Evolutionary conservation across 1,140 invertebrate genomes (phyloP).

Genomic region (Ceratina japonica): DNA sequence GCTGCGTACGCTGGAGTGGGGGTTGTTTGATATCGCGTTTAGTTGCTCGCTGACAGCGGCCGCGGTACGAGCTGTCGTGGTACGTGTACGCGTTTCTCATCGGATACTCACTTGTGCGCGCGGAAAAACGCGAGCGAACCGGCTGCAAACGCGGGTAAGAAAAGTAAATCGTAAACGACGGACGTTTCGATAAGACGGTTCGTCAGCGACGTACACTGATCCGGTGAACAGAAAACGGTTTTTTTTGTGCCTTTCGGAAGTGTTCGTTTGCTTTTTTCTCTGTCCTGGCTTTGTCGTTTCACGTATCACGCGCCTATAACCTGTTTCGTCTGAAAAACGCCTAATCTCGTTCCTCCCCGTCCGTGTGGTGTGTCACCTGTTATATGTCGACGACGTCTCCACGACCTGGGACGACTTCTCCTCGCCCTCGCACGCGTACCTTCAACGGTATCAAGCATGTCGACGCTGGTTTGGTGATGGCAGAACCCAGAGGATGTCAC

Average conservation of each 20-base stretch:
- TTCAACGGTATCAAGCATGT: conserved; percentile 64
- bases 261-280: conserved; percentile 30
- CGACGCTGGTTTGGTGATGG: conserved; percentile 76
- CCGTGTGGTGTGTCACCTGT: conserved; percentile 53
- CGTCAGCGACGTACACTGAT: conserved; percentile 9
- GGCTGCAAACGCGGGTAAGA: not conserved
- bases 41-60: conserved; percentile 79
- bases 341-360: conserved; percentile 1
- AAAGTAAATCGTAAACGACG: not conserved
- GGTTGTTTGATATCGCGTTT: conserved; percentile 74
- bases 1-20: conserved; percentile 63
- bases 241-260: conserved; percentile 20
- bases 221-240: conserved; percentile 28
- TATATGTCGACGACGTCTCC: conserved; percentile 51
- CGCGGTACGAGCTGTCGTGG: conserved; percentile 67
- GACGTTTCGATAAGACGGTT: not conserved
- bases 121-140: conserved; percentile 34
- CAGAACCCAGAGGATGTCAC: conserved; percentile 81
- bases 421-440: conserved; percentile 43
- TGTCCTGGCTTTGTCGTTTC: conserved; percentile 17
- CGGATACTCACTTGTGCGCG: conserved; percentile 28
- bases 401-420: conserved; percentile 37
- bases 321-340: conserved; percentile 5
- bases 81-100: conserved; percentile 50
- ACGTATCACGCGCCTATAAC: not conserved